A percentile compares a stretch with the other conserved stretches of the same genome.
Conservation (phyloP, 2,797 vertebrate species). For the Pelochelys cantorii region DNA sequence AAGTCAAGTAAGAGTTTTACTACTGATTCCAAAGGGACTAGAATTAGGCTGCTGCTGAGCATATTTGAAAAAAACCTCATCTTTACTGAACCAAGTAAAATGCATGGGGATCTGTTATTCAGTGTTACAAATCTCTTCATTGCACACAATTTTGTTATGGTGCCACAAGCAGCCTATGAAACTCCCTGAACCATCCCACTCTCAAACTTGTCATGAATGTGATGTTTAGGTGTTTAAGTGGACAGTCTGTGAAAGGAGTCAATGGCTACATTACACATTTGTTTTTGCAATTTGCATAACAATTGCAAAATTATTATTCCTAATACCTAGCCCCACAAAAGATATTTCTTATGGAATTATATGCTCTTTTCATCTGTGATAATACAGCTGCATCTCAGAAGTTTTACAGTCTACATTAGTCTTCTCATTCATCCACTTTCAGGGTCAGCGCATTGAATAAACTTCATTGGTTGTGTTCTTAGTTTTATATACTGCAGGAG, state of each 20-base stretch:
- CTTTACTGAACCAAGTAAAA: not conserved
- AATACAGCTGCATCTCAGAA: not conserved
- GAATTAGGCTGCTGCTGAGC: not conserved
- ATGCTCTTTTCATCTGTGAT: not conserved
- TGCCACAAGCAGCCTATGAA: not conserved
- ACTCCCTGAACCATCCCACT: not conserved
- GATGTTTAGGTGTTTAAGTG: not conserved
- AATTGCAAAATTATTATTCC: not conserved
- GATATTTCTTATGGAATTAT: not conserved
- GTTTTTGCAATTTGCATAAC: not conserved
- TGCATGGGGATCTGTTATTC: not conserved
- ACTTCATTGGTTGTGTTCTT: not conserved
- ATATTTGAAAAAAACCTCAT: not conserved
- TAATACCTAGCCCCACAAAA: not conserved
- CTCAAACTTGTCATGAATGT: rapidly evolving
- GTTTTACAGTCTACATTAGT: not conserved
- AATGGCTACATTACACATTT: not conserved
- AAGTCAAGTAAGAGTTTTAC: not conserved
- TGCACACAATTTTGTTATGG: not conserved
- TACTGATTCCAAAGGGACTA: not conserved
- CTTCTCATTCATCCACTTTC: not conserved
- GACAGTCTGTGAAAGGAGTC: not conserved
- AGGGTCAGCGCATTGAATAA: rapidly evolving
- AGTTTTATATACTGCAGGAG: not conserved
- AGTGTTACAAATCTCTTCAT: not conserved